These are phyloP conservation scores for Agrilus biguttatus DNA, from an alignment of 2,888 invertebrate species.

Conservation along the genomic window DNA sequence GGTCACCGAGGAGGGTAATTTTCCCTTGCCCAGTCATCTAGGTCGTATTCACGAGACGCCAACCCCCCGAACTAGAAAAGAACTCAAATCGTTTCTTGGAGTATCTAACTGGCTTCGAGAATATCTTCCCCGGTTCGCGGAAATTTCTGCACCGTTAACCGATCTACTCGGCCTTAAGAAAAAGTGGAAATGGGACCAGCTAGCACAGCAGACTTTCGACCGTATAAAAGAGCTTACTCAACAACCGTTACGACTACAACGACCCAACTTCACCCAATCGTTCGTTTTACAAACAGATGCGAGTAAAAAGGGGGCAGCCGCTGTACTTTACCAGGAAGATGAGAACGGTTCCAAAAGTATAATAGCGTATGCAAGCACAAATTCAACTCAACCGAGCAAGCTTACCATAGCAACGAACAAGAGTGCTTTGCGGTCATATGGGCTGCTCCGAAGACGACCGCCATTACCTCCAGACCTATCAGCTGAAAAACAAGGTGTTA, in stretches of 20 bases:
- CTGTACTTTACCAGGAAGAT: conserved; percentile 13
- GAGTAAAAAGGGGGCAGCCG: conserved; percentile 10
- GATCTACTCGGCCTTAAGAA: conserved; percentile 6
- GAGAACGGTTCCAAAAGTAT: conserved; percentile 5
- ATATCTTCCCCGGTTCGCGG: conserved; percentile 13
- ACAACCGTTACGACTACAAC: conserved; percentile 8
- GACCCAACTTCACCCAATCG: conserved; percentile 8
- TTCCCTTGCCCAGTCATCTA: conserved; percentile 6
- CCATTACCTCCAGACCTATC: no score
- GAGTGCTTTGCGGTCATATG: conserved; percentile 14
- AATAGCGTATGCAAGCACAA: conserved; percentile 11
- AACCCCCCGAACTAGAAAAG: conserved; percentile 4
- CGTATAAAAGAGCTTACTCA: conserved; percentile 6
- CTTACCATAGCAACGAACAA: conserved; percentile 15
- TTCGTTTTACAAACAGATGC: conserved; percentile 14
- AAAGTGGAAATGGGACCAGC: conserved; percentile 7
- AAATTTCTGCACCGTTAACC: conserved; percentile 14
- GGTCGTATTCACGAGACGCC: conserved; percentile 1
- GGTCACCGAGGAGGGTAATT: conserved; percentile 5
- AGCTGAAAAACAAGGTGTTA: conserved; percentile 11
- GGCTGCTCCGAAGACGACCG: no score
- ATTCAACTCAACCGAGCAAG: conserved; percentile 6
- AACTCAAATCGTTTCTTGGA: conserved; percentile 12
- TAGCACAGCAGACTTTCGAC: conserved; percentile 6
- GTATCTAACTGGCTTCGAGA: conserved; percentile 13